Percentiles rank a stretch among this genome's conserved stretches.
Conservation (phyloP, 1,140 invertebrate genomes). For the Cataglyphis hispanica region DNA sequence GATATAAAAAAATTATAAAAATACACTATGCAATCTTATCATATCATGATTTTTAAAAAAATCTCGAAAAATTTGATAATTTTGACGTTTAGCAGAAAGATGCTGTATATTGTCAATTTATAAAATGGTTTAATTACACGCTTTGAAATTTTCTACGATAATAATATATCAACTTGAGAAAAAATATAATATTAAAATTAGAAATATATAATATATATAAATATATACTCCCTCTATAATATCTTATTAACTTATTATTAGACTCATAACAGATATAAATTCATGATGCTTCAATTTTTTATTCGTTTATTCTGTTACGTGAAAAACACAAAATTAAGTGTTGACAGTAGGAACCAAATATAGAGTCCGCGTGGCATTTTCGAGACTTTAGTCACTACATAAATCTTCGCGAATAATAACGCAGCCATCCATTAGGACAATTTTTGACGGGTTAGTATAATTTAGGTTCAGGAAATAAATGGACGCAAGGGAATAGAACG, state of each 20-base stretch:
- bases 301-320: background rate
- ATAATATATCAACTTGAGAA: background rate
- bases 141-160: background rate
- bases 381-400: constrained; percentile 39
- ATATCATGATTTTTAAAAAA: background rate
- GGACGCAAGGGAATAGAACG: background rate
- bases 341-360: background rate
- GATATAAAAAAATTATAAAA: background rate
- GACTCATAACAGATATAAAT: background rate
- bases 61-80: background rate
- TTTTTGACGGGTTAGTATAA: constrained; percentile 55
- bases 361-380: constrained; percentile 1
- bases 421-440: constrained; percentile 38
- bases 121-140: background rate
- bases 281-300: background rate
- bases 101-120: background rate
- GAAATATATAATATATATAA: background rate
- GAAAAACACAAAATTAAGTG: constrained; percentile 2
- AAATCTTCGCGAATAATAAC: constrained; percentile 58
- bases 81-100: background rate
- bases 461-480: constrained; percentile 58
- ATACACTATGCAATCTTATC: background rate
- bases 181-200: constrained; percentile 11
- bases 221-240: background rate
- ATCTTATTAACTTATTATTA: background rate